Base-by-base conservation (phyloP, 1,140 invertebrate species). In the Hetaerina americana region DNA sequence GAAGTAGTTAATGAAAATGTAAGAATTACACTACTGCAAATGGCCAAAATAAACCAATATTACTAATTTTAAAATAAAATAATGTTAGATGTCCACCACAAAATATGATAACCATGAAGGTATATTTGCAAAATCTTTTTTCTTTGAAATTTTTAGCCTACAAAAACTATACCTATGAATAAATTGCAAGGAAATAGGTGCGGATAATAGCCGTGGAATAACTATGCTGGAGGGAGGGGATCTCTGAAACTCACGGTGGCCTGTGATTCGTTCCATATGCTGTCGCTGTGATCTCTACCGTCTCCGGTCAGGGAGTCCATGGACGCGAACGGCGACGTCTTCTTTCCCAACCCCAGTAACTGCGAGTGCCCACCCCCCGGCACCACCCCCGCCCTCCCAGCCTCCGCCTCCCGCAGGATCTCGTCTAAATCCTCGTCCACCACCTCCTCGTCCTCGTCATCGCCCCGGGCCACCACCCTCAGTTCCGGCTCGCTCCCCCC, bases 221-320 rank as follows among this genome's bases (percentile, higher is more conserved):
- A n/a, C n/a, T n/a, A n/a, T n/a, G n/a, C n/a, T n/a, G n/a, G n/a
- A 26, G n/a, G n/a, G n/a, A 22, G 18, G 26, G 26, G 2, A 68
- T 68, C 26, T 1, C 24, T 66, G 28, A 26, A 70, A 74, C 73
- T 75, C 72, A 79, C 79, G 0, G 91, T 93, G 0, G 89, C 89
- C 81, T 92, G 91, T 18, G 91, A 93, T 82, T 93, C 91, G 80
- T 93, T 93, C 91, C 91, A 93, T 76, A 91, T 88, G 31, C 90
- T 90, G 78, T 92, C 91, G 31, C 90, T 92, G 78, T 92, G 90
- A 79, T 92, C 91, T 77, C 89, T 87, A 6, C 84, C 77, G 78
- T 92, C 90, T 74, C 90, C 90, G 18, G 88, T 87, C 73, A 92
- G 78, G 10, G 91, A 92, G 80, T 93, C 91, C 76, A 87, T 91